Percentiles rank a stretch among this genome's conserved stretches.
phyloP scores from a whole-genome alignment of 2,888 invertebrate genomes.

The Pristionchus mayeri region DNA sequence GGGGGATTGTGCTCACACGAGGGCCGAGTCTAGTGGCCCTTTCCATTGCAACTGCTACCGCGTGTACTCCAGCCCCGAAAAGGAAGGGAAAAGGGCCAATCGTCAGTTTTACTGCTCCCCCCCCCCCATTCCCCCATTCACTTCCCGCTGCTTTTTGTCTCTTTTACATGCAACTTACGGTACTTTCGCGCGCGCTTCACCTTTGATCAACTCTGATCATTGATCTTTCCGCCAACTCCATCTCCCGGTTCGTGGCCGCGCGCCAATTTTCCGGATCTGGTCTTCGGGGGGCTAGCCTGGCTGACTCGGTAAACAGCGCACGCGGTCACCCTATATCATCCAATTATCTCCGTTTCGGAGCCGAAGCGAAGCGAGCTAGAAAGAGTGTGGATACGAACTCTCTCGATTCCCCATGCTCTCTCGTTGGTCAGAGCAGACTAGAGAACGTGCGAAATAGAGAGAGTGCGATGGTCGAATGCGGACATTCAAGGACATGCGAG shows the following conservation, averaged over 20 bases:
- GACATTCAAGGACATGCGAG: no score
- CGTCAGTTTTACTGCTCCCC: conserved; percentile 9
- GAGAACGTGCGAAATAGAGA: neutral
- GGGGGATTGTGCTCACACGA: no score
- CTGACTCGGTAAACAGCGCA: conserved; percentile 12
- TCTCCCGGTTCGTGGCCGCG: neutral
- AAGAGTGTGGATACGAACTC: neutral
- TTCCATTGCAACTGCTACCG: no score
- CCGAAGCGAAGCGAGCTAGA: neutral
- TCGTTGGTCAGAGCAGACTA: neutral
- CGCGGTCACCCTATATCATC: conserved; percentile 19
- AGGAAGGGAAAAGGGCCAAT: neutral
- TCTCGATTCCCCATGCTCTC: neutral
- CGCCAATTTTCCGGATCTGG: neutral
- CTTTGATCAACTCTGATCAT: neutral
- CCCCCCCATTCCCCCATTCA: no score
- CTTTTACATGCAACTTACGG: no score
- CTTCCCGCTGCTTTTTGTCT: conserved; percentile 5
- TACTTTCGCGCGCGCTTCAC: neutral
- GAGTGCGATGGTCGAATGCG: no score
- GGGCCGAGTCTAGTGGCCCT: no score
- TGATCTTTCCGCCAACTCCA: neutral
- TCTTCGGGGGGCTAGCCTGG: neutral
- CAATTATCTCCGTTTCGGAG: neutral
- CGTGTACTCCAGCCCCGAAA: no score